Conservation (phyloP, 2,888 invertebrate genomes). For the Tuberolachnus salignus region DNA sequence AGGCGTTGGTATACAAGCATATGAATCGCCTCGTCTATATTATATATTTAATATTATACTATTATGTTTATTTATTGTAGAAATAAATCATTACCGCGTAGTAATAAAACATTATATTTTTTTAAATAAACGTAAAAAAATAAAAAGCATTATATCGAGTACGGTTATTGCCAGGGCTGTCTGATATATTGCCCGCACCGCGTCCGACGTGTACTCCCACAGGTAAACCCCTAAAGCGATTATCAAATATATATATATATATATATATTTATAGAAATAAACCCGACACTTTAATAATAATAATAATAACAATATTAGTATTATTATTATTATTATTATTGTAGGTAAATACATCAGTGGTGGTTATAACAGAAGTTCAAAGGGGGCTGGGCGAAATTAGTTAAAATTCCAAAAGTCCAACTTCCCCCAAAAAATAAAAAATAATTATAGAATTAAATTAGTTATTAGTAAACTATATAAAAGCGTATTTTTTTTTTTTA, state of each 20-base stretch:
- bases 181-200: not conserved
- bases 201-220: not conserved
- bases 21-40: not conserved
- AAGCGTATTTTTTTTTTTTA: too few relatives aligned
- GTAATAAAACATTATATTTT: not conserved
- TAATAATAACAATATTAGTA: too few relatives aligned
- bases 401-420: too few relatives aligned
- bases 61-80: not conserved
- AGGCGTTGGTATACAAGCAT: not conserved
- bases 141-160: not conserved
- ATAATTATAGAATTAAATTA: too few relatives aligned
- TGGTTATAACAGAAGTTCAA: too few relatives aligned
- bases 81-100: not conserved
- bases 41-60: not conserved
- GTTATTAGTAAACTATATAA: too few relatives aligned
- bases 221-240: not conserved
- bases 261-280: not conserved
- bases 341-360: too few relatives aligned
- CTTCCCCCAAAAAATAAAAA: too few relatives aligned
- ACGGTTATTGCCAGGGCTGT: not conserved
- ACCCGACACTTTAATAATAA: not conserved
- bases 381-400: too few relatives aligned
- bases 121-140: slow-evolving; percentile 11
- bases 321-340: too few relatives aligned
- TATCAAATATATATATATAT: not conserved